Conservation (phyloP, 1,140 invertebrate species). For the Temnothorax nylanderi region DNA sequence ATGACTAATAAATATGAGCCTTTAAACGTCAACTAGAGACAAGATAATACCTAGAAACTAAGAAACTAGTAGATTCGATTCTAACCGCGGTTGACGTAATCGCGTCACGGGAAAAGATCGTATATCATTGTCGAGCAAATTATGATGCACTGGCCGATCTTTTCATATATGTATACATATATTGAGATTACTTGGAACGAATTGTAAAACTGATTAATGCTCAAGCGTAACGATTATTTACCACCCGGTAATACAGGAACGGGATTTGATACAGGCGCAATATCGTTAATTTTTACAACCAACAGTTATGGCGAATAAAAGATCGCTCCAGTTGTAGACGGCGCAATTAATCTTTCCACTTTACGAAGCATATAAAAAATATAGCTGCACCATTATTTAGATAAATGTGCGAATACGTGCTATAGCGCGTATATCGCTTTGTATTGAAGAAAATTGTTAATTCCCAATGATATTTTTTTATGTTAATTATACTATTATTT, state of each 20-base stretch:
- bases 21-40: background rate
- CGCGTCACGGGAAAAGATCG: slow-evolving; percentile 23
- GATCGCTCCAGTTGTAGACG: background rate
- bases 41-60: slow-evolving; percentile 2
- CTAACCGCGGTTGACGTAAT: slow-evolving; percentile 44
- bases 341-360: slow-evolving; percentile 48
- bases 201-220: slow-evolving; percentile 47
- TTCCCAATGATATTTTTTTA: background rate
- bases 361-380: slow-evolving; percentile 26
- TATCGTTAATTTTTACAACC: slow-evolving; percentile 47
- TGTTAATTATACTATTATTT: background rate
- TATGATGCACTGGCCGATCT: slow-evolving; percentile 31
- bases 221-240: slow-evolving; percentile 57
- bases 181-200: slow-evolving; percentile 57
- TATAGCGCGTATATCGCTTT: background rate
- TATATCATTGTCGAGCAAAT: slow-evolving; percentile 64
- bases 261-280: slow-evolving; percentile 38
- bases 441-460: background rate
- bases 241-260: slow-evolving; percentile 46
- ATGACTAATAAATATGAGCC: background rate
- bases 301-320: background rate
- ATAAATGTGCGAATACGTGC: background rate
- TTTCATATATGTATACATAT: slow-evolving; percentile 38
- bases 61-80: slow-evolving; percentile 21
- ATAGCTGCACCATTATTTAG: background rate